Evolutionary conservation across 2,888 invertebrate species (phyloP).

Genomic region (Pimpla rufipes): DNA sequence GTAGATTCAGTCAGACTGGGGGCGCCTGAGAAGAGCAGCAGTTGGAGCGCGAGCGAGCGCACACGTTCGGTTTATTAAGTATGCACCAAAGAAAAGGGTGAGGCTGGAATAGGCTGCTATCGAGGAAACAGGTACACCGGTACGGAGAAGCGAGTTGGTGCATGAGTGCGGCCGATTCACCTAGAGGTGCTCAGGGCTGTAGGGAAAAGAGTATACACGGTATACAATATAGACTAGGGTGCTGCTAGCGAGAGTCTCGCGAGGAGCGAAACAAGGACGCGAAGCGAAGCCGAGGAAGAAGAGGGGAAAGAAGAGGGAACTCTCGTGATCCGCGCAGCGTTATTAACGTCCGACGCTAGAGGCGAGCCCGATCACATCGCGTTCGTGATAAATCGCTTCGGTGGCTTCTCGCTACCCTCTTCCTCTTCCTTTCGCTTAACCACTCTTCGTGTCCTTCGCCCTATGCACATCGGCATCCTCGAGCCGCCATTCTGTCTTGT

Average conservation of each 20-base stretch:
- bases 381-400: slow-evolving; percentile 83
- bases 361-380: slow-evolving; percentile 82
- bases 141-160: slow-evolving; percentile 42
- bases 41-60: slow-evolving; percentile 57
- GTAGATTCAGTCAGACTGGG: slow-evolving; percentile 55
- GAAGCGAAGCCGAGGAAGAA: slow-evolving; percentile 44
- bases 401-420: slow-evolving; percentile 75
- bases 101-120: slow-evolving; percentile 56
- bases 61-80: slow-evolving; percentile 82
- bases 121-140: slow-evolving; percentile 53
- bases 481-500: slow-evolving; percentile 79
- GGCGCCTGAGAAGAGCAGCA: no score
- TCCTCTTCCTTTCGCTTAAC: slow-evolving; percentile 51
- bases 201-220: slow-evolving; percentile 54
- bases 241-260: slow-evolving; percentile 33
- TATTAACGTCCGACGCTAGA: slow-evolving; percentile 84
- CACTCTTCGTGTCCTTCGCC: slow-evolving; percentile 45
- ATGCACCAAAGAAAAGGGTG: slow-evolving; percentile 77
- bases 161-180: slow-evolving; percentile 52
- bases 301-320: slow-evolving; percentile 62
- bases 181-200: slow-evolving; percentile 50
- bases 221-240: slow-evolving; percentile 35
- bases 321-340: slow-evolving; percentile 82
- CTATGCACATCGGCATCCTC: slow-evolving; percentile 58
- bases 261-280: slow-evolving; percentile 56